A percentile compares a stretch with the other conserved stretches of the same genome.
Conservation (phyloP, 1,140 invertebrate species). For the Drosophila ercepeae region DNA sequence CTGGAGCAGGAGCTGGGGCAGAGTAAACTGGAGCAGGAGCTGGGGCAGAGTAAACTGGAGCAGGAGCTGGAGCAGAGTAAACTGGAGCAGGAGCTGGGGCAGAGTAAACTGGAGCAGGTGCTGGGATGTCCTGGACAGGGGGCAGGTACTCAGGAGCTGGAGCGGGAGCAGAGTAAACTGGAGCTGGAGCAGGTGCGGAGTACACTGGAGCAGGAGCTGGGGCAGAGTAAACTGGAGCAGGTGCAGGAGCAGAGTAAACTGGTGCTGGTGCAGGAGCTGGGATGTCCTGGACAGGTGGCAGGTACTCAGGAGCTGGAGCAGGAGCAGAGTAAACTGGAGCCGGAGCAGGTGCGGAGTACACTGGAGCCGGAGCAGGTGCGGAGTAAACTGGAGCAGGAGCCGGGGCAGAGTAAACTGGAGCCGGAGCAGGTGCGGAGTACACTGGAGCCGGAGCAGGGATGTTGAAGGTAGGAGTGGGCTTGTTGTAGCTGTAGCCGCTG, state of each 20-base stretch:
- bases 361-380: slow-evolving; percentile 31
- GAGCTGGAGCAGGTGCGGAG: slow-evolving; percentile 43
- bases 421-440: slow-evolving; percentile 15
- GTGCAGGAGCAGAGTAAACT: slow-evolving; percentile 40
- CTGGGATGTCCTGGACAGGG: slow-evolving; percentile 2
- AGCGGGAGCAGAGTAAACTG: background rate
- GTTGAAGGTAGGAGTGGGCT: slow-evolving; percentile 61
- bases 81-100: slow-evolving; percentile 37
- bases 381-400: slow-evolving; percentile 11
- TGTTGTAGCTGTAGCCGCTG: slow-evolving; percentile 65
- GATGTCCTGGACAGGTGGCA: background rate
- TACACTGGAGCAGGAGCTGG: slow-evolving; percentile 39
- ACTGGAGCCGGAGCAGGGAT: slow-evolving; percentile 44
- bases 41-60: slow-evolving; percentile 7
- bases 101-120: slow-evolving; percentile 32
- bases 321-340: slow-evolving; percentile 37
- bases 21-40: slow-evolving; percentile 32
- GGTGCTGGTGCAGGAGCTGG: slow-evolving; percentile 54
- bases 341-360: slow-evolving; percentile 10
- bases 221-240: slow-evolving; percentile 23
- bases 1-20: slow-evolving; percentile 13
- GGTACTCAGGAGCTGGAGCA: slow-evolving; percentile 14
- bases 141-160: slow-evolving; percentile 14
- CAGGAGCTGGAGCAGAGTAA: slow-evolving; percentile 39
- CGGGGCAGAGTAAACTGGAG: slow-evolving; percentile 31